Evolutionary conservation across 1,140 invertebrate genomes (phyloP), one percentile per base, ranked within the genome.

Genomic region (Eumeta japonica): DNA sequence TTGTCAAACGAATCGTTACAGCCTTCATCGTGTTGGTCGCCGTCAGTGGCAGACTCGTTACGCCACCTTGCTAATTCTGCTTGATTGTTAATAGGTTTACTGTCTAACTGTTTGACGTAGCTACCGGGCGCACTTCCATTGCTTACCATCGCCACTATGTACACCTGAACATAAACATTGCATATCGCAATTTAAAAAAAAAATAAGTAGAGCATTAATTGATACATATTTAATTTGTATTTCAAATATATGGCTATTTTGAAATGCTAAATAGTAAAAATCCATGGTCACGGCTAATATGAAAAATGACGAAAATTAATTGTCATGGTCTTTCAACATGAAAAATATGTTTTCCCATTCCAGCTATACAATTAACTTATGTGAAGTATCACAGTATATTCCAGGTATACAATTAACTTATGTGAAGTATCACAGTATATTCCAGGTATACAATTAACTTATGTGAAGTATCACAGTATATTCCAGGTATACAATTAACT

Each of bases 131-230:
- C 81, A 24, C 81, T 81, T 52, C 83, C 83, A 54, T 85, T 85
- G 52, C 89, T 88, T 39, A 88, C 82, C 85, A 96, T 94, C 2
- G 94, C 92, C 10, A 96, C 92, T 46, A 95, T 91, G 62, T 97
- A 96, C 1, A 97, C 90, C 86, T 88, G 50, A 16, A 41, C n/a
- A n/a, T n/a, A 53, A 39, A 42, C 29, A 38, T 28, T 17, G 2
- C 3, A 18, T 16, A 20, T 16, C 15, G 2, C 2, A 17, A 14
- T 18, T 15, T 15, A 7, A 7, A 11, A 34, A 17, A 34, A 16
- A 7, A 9, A 9, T 16, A 34, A 7, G 3, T n/a, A n/a, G n/a
- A n/a, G n/a, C n/a, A n/a, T 24, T 24, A 24, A 7, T 7, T 7
- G n/a, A 24, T n/a, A n/a, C n/a, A n/a, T n/a, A n/a, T n/a, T n/a